These are phyloP conservation scores for Anolis sagrei DNA, from an alignment of 2,113 vertebrate genomes.

Conservation along the genomic window DNA sequence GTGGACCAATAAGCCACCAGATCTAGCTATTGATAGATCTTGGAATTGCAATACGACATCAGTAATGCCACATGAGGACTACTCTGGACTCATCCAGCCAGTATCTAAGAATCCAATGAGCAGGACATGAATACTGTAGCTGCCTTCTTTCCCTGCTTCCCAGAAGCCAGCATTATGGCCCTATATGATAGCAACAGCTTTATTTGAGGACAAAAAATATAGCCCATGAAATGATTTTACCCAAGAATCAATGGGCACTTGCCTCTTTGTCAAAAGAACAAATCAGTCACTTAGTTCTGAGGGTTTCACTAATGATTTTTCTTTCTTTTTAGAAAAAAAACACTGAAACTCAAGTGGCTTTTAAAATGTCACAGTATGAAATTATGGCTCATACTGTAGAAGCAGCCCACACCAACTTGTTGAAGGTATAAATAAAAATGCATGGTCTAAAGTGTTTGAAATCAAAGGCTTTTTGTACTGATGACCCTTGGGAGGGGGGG, in stretches of 20 bases:
- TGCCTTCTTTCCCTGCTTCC: background rate
- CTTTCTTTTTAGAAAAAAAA: conserved; percentile 53
- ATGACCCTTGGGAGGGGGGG: conserved; percentile 28
- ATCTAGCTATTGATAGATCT: no score
- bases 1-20: no score
- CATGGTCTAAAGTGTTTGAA: conserved; percentile 41
- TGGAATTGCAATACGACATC: no score
- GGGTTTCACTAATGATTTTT: conserved; percentile 52
- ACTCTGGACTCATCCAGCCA: background rate
- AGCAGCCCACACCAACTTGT: conserved; percentile 47
- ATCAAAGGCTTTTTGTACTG: background rate
- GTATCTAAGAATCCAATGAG: background rate
- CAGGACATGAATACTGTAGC: background rate
- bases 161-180: background rate
- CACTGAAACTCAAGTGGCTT: conserved; percentile 58
- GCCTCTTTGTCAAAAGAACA: conserved; percentile 56
- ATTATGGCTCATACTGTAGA: conserved; percentile 57
- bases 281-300: conserved; percentile 41
- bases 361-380: conserved; percentile 71
- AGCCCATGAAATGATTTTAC: conserved; percentile 35
- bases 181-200: background rate
- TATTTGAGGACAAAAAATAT: conserved; percentile 21
- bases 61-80: background rate
- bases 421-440: conserved; percentile 67
- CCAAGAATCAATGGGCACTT: conserved; percentile 46